These are phyloP conservation scores for Sthenelais limicola DNA, from an alignment of 2,888 invertebrate species.

Conservation along the genomic window DNA sequence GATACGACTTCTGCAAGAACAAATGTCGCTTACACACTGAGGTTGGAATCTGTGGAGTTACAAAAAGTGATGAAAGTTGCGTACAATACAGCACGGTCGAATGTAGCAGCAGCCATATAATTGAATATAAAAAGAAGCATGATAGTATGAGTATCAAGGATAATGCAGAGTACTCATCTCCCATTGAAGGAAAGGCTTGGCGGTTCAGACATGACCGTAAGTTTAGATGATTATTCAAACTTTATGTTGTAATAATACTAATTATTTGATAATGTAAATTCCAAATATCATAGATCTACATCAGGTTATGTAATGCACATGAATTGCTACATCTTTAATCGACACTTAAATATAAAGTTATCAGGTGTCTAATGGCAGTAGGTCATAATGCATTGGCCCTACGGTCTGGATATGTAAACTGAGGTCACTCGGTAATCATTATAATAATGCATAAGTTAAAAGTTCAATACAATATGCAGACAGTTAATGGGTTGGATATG, in stretches of 20 bases:
- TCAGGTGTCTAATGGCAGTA: neutral
- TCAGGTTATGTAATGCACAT: too few relatives aligned
- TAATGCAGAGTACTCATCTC: neutral
- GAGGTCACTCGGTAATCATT: too few relatives aligned
- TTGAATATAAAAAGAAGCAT: neutral
- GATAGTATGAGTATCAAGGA: neutral
- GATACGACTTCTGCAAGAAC: constrained; percentile 23
- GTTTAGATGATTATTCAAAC: neutral
- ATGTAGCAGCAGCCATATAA: neutral
- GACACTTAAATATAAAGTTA: neutral
- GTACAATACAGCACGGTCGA: neutral
- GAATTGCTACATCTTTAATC: too few relatives aligned
- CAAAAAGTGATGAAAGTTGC: neutral
- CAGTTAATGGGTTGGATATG: too few relatives aligned
- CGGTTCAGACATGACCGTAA: constrained; percentile 1
- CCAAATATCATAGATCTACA: too few relatives aligned
- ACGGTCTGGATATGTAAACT: neutral
- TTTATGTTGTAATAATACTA: neutral
- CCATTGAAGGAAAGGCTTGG: constrained; percentile 4
- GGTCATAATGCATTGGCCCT: neutral
- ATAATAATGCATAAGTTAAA: too few relatives aligned
- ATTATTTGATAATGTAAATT: too few relatives aligned
- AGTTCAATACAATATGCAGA: too few relatives aligned
- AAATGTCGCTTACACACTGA: constrained; percentile 10
- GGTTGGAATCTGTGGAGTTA: neutral